Base-by-base conservation (phyloP, 53 echinoderm and acorn worm genomes). In the Zoroaster sp. region DNA sequence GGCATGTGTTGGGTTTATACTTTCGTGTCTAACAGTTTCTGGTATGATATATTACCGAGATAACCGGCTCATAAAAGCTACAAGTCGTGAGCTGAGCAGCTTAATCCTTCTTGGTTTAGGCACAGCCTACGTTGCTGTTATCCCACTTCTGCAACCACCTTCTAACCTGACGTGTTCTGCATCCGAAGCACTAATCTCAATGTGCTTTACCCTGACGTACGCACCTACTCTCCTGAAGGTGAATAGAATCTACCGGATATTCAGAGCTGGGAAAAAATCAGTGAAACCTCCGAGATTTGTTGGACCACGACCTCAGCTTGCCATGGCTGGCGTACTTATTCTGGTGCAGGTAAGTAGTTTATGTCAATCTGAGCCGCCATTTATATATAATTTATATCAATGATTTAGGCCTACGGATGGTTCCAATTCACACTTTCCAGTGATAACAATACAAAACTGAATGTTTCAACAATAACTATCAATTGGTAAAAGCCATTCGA, bases 211-310 rank as follows among this genome's bases (percentile, higher is more conserved):
- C 2, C 28, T 91, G 34, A 91, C 88, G 13, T 91, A 94, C 66
- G 91, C 94, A 41, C 94, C 94, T 0, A 83, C 88, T 18, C 38
- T 94, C 44, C 55, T 88, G 35, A 83, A 88, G 40, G 91, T 88
- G 6, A 94, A 91, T 45, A 88, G 94, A 55, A 94, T 94, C 47
- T 94, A 88, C 69, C 77, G 94, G 21, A 94, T 94, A 35, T 94
- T 94, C 69, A 47, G 51, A 4, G 83, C 91, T 21, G 91, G 78
- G 8, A 88, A 59, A 63, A 77, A 77, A 52, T 87, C 88, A 13
- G 91, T 88, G 12, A 45, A 83, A 13, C 81, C 88, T 69, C 94
- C 94, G 13, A 31, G 88, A 42, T 88, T 88, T 49, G 77, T 94
- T 71, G 72, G 91, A 31, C 91, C 91, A 43, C 15, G 37, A 10